Conservation (phyloP, 2,888 invertebrate genomes). For the Drosophila longiperda region DNA sequence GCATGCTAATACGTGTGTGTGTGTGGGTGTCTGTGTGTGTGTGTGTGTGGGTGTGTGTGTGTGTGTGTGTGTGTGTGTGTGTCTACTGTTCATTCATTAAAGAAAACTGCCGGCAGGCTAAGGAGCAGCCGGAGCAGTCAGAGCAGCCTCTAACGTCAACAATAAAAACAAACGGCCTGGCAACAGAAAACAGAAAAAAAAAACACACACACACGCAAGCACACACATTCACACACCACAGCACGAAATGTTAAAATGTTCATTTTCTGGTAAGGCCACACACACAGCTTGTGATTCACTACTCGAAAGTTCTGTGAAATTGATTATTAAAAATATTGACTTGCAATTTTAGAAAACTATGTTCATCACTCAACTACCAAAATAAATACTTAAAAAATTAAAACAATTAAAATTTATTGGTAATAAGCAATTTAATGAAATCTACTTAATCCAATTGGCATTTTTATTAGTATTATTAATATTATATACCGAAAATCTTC, state of each 20-base stretch:
- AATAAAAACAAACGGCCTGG: conserved; percentile 68
- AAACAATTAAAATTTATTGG: neutral
- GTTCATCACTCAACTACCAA: neutral
- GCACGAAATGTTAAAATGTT: conserved; percentile 43
- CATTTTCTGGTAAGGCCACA: conserved; percentile 21
- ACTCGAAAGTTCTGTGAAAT: conserved; percentile 1
- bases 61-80: conserved; percentile 18
- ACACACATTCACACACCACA: conserved; percentile 19
- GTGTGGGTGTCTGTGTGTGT: neutral
- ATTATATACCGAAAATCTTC: neutral
- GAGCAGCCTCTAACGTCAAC: conserved; percentile 56
- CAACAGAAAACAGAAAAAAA: conserved; percentile 34
- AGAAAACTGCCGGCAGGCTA: conserved; percentile 71
- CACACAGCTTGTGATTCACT: conserved; percentile 29
- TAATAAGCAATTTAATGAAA: neutral
- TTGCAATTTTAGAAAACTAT: neutral
- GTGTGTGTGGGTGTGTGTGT: neutral
- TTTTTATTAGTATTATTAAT: neutral
- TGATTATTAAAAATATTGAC: neutral
- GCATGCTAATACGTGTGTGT: neutral
- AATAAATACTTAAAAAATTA: conserved; percentile 11
- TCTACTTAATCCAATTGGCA: neutral
- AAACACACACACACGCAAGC: conserved; percentile 8
- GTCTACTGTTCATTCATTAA: conserved; percentile 72
- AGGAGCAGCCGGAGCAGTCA: conserved; percentile 46